Base-by-base conservation (phyloP, 1,140 invertebrate species). In the Eulimnadia texana region DNA sequence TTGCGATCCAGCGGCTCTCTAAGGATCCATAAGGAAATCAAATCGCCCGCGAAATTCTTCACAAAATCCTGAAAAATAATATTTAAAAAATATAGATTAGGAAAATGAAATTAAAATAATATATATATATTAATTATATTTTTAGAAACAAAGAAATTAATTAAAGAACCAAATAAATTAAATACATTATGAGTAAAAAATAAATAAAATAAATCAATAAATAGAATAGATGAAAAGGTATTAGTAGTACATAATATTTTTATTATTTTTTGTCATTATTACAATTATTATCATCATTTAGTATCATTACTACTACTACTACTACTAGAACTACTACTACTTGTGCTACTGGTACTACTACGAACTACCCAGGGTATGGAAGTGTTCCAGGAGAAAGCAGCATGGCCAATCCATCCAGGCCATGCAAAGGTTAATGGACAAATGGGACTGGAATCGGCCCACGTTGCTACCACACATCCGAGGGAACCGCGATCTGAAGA, bases 341-440 rank as follows among this genome's bases (percentile, higher is more conserved):
- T n/a, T n/a, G n/a, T n/a, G n/a, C n/a, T n/a, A n/a, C n/a, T 67
- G 66, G n/a, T n/a, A n/a, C n/a, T n/a, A n/a, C n/a, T n/a, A n/a
- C n/a, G n/a, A n/a, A n/a, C n/a, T 70, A 78, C 78, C 74, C 72
- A 75, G 64, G 76, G 78, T n/a, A 76, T 77, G 24, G 72, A 70
- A 59, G 78, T 75, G 67, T 84, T 84, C 82, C 82, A 84, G 0
- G 79, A 65, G 22, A 84, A 70, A 42, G 82, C 82, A 62, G 81
- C 78, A n/a, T 74, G 77, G 47, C 82, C 73, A 11, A 84, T 65
- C 66, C 82, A 80, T 0, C 81, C 81, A n/a, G 82, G 79, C 81
- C 81, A 83, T 33, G 79, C 77, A 67, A 84, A 84, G 20, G 78
- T 72, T 64, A 79, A 76, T 25, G 81, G 79, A 3, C 80, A 83